phyloP scores from a whole-genome alignment of 2,113 vertebrate genomes.

The Anoplopoma fimbria region DNA sequence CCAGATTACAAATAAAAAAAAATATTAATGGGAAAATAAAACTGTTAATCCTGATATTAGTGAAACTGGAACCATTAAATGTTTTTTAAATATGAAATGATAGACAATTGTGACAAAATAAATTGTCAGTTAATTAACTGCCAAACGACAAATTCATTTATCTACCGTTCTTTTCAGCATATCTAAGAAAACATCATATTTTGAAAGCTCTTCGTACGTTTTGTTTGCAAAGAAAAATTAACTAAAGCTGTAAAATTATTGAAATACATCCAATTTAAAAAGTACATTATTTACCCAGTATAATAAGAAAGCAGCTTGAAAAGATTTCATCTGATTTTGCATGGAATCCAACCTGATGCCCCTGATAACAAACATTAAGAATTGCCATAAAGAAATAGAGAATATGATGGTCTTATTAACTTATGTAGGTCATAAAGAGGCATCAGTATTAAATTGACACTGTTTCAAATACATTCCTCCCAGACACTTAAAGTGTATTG shows the following conservation, averaged over 20 bases:
- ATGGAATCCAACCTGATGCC: too few species aligned
- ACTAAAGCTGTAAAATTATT: neutral
- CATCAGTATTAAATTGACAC: neutral
- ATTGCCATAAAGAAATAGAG: too few species aligned
- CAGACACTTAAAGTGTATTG: neutral
- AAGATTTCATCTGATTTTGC: too few species aligned
- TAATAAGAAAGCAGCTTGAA: neutral
- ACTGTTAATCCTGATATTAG: neutral
- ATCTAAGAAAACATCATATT: too few species aligned
- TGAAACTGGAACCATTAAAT: neutral
- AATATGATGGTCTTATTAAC: neutral
- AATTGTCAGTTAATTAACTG: neutral
- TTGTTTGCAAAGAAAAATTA: too few species aligned
- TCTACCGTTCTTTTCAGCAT: too few species aligned
- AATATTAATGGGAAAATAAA: neutral
- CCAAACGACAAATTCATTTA: too few species aligned
- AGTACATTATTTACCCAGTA: neutral
- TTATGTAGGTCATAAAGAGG: neutral
- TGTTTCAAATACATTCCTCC: neutral
- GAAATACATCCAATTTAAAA: neutral
- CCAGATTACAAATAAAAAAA: neutral
- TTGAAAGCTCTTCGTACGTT: neutral
- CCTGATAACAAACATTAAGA: too few species aligned
- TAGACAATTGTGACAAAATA: neutral
- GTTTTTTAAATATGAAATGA: neutral